Conservation (phyloP, 2,888 invertebrate species). For the Aporophyla lueneburgensis region DNA sequence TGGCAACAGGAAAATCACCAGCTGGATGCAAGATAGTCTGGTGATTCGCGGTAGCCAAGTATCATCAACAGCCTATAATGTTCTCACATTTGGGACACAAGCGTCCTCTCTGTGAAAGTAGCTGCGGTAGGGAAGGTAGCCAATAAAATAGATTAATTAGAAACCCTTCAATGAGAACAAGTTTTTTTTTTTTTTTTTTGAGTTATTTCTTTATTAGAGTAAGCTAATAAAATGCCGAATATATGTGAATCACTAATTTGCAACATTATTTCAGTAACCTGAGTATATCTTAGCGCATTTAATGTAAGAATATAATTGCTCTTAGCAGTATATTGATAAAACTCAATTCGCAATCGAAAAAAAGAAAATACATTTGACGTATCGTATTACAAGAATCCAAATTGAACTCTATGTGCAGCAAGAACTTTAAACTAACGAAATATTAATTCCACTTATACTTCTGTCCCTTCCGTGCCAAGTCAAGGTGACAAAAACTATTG, state of each 20-base stretch:
- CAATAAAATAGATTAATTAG: background rate
- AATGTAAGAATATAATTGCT: no score
- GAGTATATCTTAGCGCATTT: no score
- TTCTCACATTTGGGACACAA: no score
- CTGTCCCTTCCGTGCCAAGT: constrained; percentile 53
- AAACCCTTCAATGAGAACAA: background rate
- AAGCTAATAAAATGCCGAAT: background rate
- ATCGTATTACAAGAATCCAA: background rate
- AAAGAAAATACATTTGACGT: background rate
- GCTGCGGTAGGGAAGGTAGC: background rate
- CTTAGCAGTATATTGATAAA: background rate
- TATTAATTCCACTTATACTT: constrained; percentile 31
- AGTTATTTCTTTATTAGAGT: background rate
- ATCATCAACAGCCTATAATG: no score
- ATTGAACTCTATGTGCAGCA: background rate
- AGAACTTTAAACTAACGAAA: background rate
- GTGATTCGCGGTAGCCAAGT: no score
- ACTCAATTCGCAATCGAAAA: background rate
- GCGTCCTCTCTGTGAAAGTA: no score
- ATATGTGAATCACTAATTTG: background rate
- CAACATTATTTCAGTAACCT: background rate
- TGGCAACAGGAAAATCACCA: background rate
- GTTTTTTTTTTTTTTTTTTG: background rate
- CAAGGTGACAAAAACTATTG: constrained; percentile 85
- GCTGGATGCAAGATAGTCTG: background rate